Evolutionary conservation across 1,140 invertebrate genomes (phyloP), one percentile per base, ranked within the genome.

Genomic region (Lepidostoma basale): DNA sequence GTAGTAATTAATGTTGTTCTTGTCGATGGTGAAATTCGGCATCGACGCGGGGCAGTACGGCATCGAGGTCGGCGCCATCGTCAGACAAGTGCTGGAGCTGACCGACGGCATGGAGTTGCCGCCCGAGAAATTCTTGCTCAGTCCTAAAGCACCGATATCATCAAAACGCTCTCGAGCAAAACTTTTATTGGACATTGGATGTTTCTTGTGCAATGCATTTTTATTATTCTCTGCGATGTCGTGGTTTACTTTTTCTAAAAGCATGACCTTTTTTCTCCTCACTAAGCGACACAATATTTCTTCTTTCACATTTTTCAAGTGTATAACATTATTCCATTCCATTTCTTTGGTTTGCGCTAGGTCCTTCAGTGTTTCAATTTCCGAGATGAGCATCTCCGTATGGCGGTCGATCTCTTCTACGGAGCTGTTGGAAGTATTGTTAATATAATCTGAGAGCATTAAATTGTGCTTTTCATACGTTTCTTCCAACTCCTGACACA

Each of bases 241-340:
- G 25, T 26, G 39, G 12, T 39, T 36, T 12, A 62, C 44, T 58
- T 69, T 69, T 33, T 69, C 67, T 22, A 62, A 42, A n/a, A 56
- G 18, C 18, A 45, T 44, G 3, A 90, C 83, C 73, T 90, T 87
- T 73, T 87, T 86, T 66, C 87, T 85, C 54, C 91, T 84, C 64
- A 90, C 79, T 3, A 93, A 78, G 62, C 90, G 78, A 12, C 89
- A 77, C 54, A 91, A 81, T 12, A 91, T 87, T 75, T 93, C 90
- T 76, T 94, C 92, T 79, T 93, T 93, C 0, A 93, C 81, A 75
- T 93, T 93, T 74, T 90, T 90, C 69, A 92, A 80, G 74, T 90
- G 86, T 5, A 93, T 75, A 25, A 94, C 88, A 45, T 90, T 88
- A 74, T 93, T 93, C 92, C 92, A 93, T 78, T 94, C 92, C 68